Conservation (phyloP, 37 sponge, comb jelly and placozoan species). For the Dysidea cf. avara region DNA sequence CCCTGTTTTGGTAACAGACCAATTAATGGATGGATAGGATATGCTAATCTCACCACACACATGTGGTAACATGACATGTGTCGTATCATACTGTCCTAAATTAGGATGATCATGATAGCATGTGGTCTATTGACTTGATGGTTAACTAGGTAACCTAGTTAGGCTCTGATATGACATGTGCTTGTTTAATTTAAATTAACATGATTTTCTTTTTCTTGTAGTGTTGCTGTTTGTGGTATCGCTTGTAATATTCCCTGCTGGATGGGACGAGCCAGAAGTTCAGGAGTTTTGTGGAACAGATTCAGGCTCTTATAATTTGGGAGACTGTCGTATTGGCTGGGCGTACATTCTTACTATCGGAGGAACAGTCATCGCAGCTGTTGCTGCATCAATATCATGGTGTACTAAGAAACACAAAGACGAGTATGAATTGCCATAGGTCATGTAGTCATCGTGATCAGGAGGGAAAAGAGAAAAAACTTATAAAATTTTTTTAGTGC, state of each 20-base stretch:
- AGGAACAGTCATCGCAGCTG: slow-evolving; percentile 37
- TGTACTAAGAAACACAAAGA: slow-evolving; percentile 50
- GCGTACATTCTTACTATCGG: slow-evolving; percentile 59
- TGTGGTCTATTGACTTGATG: no score
- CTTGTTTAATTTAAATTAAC: neutral
- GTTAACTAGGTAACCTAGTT: no score
- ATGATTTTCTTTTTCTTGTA: neutral
- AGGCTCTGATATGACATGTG: neutral
- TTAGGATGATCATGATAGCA: no score
- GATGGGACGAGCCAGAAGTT: slow-evolving; percentile 31
- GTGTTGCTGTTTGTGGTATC: slow-evolving; percentile 42
- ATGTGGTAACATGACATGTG: no score
- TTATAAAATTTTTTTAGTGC: no score
- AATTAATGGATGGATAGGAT: no score
- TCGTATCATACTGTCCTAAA: no score
- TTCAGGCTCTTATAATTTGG: slow-evolving; percentile 31
- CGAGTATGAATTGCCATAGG: no score
- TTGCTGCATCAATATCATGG: slow-evolving; percentile 62
- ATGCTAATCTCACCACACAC: no score
- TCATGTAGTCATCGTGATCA: no score
- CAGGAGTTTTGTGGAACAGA: slow-evolving; percentile 24
- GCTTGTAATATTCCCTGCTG: slow-evolving; percentile 67
- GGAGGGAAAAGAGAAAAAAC: no score
- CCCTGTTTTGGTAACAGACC: no score
- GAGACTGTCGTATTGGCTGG: slow-evolving; percentile 64